Evolutionary conservation across 2,888 invertebrate genomes (phyloP), one percentile per base, ranked within the genome.

Genomic region (Petrolisthes manimaculis): DNA sequence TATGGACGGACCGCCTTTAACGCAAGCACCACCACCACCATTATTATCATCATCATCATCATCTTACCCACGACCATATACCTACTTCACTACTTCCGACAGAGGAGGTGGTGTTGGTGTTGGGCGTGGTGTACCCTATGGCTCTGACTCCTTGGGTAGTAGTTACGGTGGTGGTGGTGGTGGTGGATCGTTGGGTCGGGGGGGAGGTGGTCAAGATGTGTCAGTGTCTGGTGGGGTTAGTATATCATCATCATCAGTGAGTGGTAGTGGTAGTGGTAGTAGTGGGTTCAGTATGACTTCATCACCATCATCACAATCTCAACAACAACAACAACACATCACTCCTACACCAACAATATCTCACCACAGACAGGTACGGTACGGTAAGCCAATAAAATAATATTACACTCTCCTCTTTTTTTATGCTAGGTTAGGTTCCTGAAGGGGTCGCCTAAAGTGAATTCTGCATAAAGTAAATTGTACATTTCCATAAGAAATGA

Each of bases 11-110:
- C 94, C 75, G 94, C 94, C 5, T 94, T 95, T 37, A 94, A 95
- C 53, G 96, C 96, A 75, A 96, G 96, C 92, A 95, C 95, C 6
- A 95, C 96, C 56, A 96, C 96, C 0, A 96, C 96, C 91, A 95
- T 96, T 86, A 96, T 96, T 0, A 37, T 37, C 37, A 37, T 37
- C 37, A 37, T 37, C 37, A 37, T 37, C 2, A 2, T 37, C 37
- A 37, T 71, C 71, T n/a, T 71, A 71, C 21, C 14, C 71, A 18
- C 71, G 71, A n/a, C 71, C 71, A 2, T 71, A 71, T n/a, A n/a
- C n/a, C 71, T 71, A n/a, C 71, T 71, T 71, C 71, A 2, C 71
- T n/a, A 12, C 71, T n/a, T 71, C 71, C 18, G 61, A 8, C 8
- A 5, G 71, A n/a, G n/a, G n/a, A n/a, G n/a, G n/a, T n/a, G n/a